A percentile compares a stretch with the other conserved stretches of the same genome.
Evolutionary conservation across 2,797 vertebrate species (phyloP).

Genomic region (Leptatherina wallacei): DNA sequence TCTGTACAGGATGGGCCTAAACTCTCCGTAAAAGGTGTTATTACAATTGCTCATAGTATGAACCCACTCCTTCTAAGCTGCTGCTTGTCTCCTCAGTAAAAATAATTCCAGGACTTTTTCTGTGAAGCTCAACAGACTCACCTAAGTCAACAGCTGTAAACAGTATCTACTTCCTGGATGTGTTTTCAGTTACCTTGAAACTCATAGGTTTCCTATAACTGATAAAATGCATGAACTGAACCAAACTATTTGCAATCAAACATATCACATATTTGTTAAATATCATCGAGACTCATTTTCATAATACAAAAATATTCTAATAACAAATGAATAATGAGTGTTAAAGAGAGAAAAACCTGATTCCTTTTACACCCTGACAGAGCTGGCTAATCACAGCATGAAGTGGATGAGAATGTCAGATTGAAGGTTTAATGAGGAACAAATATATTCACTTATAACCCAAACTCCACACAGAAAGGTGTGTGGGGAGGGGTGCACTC

Average conservation of each 20-base stretch:
- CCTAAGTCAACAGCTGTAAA: too few species aligned
- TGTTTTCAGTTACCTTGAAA: background rate
- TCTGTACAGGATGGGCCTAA: too few species aligned
- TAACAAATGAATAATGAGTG: background rate
- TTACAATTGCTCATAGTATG: too few species aligned
- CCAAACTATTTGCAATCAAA: background rate
- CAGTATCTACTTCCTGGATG: too few species aligned
- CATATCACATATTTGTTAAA: background rate
- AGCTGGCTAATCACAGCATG: background rate
- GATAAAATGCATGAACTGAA: background rate
- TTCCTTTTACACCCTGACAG: background rate
- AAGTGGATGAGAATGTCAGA: constrained; percentile 8
- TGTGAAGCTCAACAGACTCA: too few species aligned
- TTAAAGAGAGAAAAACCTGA: background rate
- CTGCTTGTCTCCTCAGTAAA: too few species aligned
- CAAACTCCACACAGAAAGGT: background rate
- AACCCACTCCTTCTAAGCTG: too few species aligned
- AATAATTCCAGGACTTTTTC: too few species aligned
- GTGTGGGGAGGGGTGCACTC: accelerated
- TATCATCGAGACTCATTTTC: background rate
- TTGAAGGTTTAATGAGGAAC: constrained; percentile 1
- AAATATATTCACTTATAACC: background rate
- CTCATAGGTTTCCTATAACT: background rate
- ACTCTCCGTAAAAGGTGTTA: too few species aligned
- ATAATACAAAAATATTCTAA: constrained; percentile 6